A percentile compares a stretch with the other conserved stretches of the same genome.
These are phyloP conservation scores for Rotaria magnacalcarata DNA, from an alignment of 2,888 invertebrate species.

Conservation along the genomic window DNA sequence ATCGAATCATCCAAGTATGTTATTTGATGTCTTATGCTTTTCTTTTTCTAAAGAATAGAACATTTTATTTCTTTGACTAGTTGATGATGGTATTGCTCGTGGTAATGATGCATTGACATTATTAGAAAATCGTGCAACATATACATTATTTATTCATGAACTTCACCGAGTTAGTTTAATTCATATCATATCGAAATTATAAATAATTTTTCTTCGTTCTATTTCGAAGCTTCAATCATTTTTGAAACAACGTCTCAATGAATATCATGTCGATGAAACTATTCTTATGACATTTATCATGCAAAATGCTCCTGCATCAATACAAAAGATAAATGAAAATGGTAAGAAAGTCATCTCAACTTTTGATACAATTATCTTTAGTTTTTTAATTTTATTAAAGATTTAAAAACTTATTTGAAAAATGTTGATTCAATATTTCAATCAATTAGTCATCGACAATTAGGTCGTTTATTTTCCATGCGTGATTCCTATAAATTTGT, in stretches of 20 bases:
- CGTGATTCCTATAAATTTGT: slow-evolving; percentile 61
- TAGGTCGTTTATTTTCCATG: slow-evolving; percentile 62
- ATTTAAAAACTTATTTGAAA: slow-evolving; percentile 29
- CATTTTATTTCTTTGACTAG: neutral
- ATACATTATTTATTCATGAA: slow-evolving; percentile 77
- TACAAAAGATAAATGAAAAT: slow-evolving; percentile 68
- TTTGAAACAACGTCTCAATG: slow-evolving; percentile 74
- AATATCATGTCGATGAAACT: slow-evolving; percentile 65
- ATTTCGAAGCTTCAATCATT: slow-evolving; percentile 73
- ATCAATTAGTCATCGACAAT: neutral
- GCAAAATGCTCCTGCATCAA: slow-evolving; percentile 64
- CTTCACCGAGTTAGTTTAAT: slow-evolving; percentile 70
- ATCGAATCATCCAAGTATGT: neutral
- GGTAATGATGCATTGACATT: slow-evolving; percentile 78
- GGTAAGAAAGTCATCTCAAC: slow-evolving; percentile 60
- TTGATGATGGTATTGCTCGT: slow-evolving; percentile 65
- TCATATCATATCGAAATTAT: neutral
- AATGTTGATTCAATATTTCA: slow-evolving; percentile 19
- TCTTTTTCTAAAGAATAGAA: neutral
- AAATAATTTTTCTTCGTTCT: neutral
- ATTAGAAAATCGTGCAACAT: slow-evolving; percentile 76
- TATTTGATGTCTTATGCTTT: neutral
- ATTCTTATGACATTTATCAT: slow-evolving; percentile 53
- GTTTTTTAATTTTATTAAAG: neutral
- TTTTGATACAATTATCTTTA: too few species aligned